Base-by-base conservation (phyloP, 1,140 invertebrate genomes). In the Tetranychus cinnabarinus region DNA sequence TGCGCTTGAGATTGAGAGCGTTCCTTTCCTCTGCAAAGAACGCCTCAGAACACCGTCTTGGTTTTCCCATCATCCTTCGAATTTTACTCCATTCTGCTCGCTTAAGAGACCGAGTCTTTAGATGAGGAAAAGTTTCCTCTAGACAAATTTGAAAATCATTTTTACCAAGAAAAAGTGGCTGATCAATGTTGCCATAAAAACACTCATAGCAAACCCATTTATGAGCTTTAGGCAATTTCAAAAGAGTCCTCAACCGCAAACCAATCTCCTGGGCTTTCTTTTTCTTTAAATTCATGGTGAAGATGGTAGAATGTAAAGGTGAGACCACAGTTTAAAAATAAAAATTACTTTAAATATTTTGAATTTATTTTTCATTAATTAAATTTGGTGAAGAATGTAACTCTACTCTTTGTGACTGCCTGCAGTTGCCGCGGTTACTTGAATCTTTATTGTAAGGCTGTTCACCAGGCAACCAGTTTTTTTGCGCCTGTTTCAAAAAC, bases 141-240 rank as follows among this genome's bases (percentile, higher is more conserved):
- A 98, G 73, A 70, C 90, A 95, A 56, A 89, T 84, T 74, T 85
- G 84, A 70, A 97, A 97, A 75, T 97, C 93, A 76, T 97, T 97
- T 68, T 96, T 88, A 56, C 88, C 88, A 65, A 88, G 80, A 74
- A 98, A 97, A 10, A 98, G 75, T 56, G 88, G 83, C 80, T 80
- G 79, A 72, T 97, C 92, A 66, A 97, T 85, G 70, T 95, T 96
- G 67, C 91, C 97, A 71, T 97, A 98, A 75, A 98, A 98, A 83
- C 91, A 97, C 72, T 98, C 95, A 74, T 91, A 96, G 70, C 89
- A 96, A 1, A 97, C 90, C 63, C 63, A 64, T 47, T 62, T 64
- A 72, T 97, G 92, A 33, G 93, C 93, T 77, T 97, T 97, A 0
- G 95, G 93, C 65, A 97, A 74, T 75, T 97, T 97, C 0, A 98